Percentiles rank a stretch among this genome's conserved stretches.
Conservation (phyloP, 2,888 invertebrate species). For the Lepeophtheirus nordmannii region DNA sequence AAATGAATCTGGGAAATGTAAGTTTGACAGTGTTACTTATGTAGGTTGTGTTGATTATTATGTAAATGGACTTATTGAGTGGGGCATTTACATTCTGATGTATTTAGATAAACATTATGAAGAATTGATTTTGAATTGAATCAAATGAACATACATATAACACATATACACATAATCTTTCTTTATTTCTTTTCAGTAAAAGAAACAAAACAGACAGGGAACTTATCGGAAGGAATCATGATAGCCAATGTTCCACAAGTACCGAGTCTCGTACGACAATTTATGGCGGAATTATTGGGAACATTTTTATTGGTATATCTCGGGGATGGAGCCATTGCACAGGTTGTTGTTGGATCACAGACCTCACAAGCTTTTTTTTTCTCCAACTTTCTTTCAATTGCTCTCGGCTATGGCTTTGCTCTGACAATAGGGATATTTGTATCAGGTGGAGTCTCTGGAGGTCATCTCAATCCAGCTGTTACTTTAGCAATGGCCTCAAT, state of each 20-base stretch:
- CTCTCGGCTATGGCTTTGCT: constrained; percentile 38
- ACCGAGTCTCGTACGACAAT: constrained; percentile 30
- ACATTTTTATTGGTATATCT: constrained; percentile 36
- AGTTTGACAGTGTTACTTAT: no score
- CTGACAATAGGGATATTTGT: constrained; percentile 39
- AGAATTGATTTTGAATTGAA: no score
- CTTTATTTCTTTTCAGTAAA: constrained; percentile 7
- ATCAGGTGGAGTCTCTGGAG: constrained; percentile 34
- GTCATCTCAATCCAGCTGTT: constrained; percentile 26
- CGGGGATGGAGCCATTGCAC: constrained; percentile 37
- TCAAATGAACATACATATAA: no score
- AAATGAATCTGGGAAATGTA: no score
- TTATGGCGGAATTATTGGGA: constrained; percentile 36
- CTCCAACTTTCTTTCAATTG: constrained; percentile 28
- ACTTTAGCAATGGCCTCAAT: constrained; percentile 24
- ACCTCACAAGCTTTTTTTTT: background rate
- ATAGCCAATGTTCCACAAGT: background rate
- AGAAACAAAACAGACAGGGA: background rate
- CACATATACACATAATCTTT: no score
- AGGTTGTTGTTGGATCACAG: constrained; percentile 29
- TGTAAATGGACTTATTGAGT: no score
- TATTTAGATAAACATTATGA: no score
- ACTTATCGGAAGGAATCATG: background rate
- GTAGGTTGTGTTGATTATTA: no score
- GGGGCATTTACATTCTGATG: no score